These are phyloP conservation scores for Rhinogobio ventralis DNA, from an alignment of 2,797 vertebrate species.

Conservation along the genomic window DNA sequence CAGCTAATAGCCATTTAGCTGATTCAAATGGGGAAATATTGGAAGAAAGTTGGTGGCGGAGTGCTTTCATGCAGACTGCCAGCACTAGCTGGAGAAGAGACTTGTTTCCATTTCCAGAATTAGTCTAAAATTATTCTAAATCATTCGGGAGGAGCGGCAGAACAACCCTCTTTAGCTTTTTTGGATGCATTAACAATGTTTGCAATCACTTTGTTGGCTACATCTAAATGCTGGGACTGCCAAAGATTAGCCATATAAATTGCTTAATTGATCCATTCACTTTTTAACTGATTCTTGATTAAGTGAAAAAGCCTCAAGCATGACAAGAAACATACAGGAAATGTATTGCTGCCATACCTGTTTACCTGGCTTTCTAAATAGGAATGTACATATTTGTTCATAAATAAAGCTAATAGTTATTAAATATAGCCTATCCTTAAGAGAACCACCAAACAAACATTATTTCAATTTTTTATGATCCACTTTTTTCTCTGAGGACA, in stretches of 20 bases:
- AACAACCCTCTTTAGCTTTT: conserved; percentile 73
- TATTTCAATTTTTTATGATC: no score
- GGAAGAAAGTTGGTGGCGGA: conserved; percentile 75
- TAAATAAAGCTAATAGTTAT: background rate
- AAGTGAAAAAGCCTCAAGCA: conserved; percentile 67
- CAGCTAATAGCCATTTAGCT: conserved; percentile 81
- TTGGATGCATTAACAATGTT: conserved; percentile 82
- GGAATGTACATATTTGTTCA: background rate
- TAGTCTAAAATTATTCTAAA: conserved; percentile 80
- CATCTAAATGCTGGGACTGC: conserved; percentile 70
- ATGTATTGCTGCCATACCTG: conserved; percentile 11
- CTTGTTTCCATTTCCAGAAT: conserved; percentile 78
- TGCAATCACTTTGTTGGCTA: conserved; percentile 77
- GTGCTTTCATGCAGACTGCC: conserved; percentile 73
- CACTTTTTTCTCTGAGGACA: background rate
- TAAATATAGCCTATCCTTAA: background rate
- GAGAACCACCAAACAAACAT: no score
- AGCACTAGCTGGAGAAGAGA: conserved; percentile 71
- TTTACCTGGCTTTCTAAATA: background rate
- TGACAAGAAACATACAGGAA: conserved; percentile 49
- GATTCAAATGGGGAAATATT: conserved; percentile 81
- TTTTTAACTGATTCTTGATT: conserved; percentile 78
- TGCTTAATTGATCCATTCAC: conserved; percentile 82
- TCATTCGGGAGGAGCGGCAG: conserved; percentile 75
- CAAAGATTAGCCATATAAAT: conserved; percentile 78